These are phyloP conservation scores for Hirtodrosophila alboralis DNA, from an alignment of 2,888 invertebrate genomes.

Conservation along the genomic window DNA sequence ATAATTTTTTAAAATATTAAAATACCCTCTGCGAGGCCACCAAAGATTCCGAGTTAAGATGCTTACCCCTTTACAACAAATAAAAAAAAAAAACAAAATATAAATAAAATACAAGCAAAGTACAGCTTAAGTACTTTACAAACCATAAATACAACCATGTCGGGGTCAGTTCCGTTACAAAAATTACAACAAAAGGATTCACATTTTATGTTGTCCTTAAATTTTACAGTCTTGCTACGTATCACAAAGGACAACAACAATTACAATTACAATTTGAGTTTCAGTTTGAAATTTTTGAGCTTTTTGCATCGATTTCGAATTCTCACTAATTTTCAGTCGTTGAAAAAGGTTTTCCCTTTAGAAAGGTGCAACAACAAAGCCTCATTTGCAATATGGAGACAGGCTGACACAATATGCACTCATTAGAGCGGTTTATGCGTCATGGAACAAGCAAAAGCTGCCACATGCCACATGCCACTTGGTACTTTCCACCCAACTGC, in stretches of 20 bases:
- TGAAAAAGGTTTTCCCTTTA: neutral
- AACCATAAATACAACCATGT: slow-evolving; percentile 20
- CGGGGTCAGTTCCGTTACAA: slow-evolving; percentile 17
- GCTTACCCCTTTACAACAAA: slow-evolving; percentile 27
- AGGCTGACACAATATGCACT: slow-evolving; percentile 66
- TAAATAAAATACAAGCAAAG: slow-evolving; percentile 39
- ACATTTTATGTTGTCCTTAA: slow-evolving; percentile 22
- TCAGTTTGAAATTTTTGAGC: neutral
- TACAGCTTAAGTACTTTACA: slow-evolving; percentile 54
- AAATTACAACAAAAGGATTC: slow-evolving; percentile 31
- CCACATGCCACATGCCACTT: slow-evolving; percentile 9
- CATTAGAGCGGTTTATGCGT: slow-evolving; percentile 62
- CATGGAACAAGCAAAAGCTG: slow-evolving; percentile 17
- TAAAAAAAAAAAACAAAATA: too few species aligned
- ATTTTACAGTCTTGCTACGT: slow-evolving; percentile 12
- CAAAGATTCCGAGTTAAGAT: slow-evolving; percentile 40
- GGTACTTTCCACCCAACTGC: too few species aligned
- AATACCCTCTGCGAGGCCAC: too few species aligned
- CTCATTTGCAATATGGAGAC: slow-evolving; percentile 47
- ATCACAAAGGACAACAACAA: slow-evolving; percentile 22
- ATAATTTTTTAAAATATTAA: too few species aligned
- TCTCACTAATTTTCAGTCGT: slow-evolving; percentile 13
- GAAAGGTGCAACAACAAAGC: slow-evolving; percentile 34
- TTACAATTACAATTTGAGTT: neutral
- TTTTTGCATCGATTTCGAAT: slow-evolving; percentile 55